Evolutionary conservation across 2,113 vertebrate species (phyloP), one percentile per base, ranked within the genome.

Genomic region (Corynorhinus townsendii): DNA sequence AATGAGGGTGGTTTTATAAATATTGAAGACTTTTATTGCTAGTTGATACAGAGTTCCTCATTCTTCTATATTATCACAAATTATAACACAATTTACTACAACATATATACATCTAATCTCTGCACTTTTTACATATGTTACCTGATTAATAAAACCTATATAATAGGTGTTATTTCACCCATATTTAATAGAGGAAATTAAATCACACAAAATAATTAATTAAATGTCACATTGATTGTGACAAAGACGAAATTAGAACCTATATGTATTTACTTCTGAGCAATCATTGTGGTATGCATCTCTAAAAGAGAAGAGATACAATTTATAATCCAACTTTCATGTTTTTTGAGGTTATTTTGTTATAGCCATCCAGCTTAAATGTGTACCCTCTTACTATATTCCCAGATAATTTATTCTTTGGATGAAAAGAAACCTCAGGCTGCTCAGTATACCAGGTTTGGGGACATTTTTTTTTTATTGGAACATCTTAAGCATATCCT

Each of bases 261-360:
- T 64, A 86, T 85, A 82, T 77, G 12, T 40, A 2, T 22, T 56
- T 89, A 40, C 40, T 89, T 93, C 12, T 95, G 69, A 93, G 24
- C 6, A 62, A n/a, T 86, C 79, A 89, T 20, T 92, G 1, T 75
- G 33, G 3, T 22, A n/a, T 28, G 56, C 8, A 83, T 83, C 11
- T 94, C 33, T 79, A 62, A 84, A 72, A 89, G 20, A 80, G 40
- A 72, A 91, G 76, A 38, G 3, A 91, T 45, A 84, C 28, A 47
- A 84, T 91, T 83, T 91, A 35, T 82, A 94, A 95, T 73, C 19
- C 7, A 93, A 26, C 24, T 49, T 80, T 19, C 79, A 19, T 89
- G 79, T 56, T 89, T 94, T 92, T 56, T 38, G 11, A 93, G 47
- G 19, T 91, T 33, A 95, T 94, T 95, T 81, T 83, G 19, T 90